Evolutionary conservation across 92 coral and sea anemone species (phyloP).

Genomic region (Siderastrea radians): DNA sequence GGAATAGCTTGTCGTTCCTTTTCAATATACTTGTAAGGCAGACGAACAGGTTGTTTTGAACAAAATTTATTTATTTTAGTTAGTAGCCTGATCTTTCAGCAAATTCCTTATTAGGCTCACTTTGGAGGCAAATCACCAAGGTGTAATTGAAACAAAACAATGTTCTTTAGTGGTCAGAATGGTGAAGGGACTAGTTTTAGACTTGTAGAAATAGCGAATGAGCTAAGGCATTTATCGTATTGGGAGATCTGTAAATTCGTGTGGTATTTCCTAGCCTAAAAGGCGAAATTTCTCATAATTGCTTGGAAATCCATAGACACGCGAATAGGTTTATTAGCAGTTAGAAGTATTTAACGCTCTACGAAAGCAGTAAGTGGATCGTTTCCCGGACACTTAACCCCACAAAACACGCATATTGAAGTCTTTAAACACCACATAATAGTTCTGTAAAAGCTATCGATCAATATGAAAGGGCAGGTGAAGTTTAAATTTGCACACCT

Average conservation of each 20-base stretch:
- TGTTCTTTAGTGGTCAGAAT: too few species aligned
- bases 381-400: background rate
- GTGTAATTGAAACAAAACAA: too few species aligned
- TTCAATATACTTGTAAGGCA: too few species aligned
- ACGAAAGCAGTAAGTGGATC: background rate
- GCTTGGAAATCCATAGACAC: background rate
- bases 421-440: slow-evolving; percentile 8
- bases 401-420: slow-evolving; percentile 9
- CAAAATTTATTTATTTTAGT: too few species aligned
- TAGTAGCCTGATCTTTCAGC: too few species aligned
- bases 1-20: too few species aligned
- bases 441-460: background rate
- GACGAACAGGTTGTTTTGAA: too few species aligned
- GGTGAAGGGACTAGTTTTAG: too few species aligned
- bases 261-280: background rate
- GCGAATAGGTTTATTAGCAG: background rate
- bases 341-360: background rate
- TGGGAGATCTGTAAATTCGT: background rate
- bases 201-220: too few species aligned
- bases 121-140: too few species aligned
- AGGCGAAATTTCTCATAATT: background rate
- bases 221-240: too few species aligned
- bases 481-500: background rate
- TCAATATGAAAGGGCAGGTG: slow-evolving; percentile 20
- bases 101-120: too few species aligned